Conservation (phyloP, 2,888 invertebrate species). For the Stenotaenia linearis region DNA sequence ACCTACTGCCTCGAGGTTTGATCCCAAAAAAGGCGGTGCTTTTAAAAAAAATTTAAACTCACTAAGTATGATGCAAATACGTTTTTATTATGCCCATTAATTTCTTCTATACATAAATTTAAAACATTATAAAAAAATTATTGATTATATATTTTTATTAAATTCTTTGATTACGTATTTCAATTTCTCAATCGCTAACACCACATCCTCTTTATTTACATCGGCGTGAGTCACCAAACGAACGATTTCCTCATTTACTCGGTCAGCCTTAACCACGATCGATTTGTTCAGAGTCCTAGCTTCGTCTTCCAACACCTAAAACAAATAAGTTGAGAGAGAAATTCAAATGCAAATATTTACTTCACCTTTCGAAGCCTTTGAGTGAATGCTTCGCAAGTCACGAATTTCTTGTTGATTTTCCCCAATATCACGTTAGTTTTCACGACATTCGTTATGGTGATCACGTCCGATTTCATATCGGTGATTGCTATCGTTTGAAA, state of each 20-base stretch:
- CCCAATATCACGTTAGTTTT: slow-evolving; percentile 73
- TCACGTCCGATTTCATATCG: slow-evolving; percentile 49
- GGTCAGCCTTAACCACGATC: slow-evolving; percentile 57
- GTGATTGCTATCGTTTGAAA: background rate
- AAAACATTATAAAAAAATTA: background rate
- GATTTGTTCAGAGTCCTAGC: slow-evolving; percentile 47
- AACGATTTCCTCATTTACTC: slow-evolving; percentile 56
- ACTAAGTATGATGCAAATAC: too few species aligned
- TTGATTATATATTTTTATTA: background rate
- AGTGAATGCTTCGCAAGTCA: background rate
- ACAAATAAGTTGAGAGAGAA: too few species aligned
- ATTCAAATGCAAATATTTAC: too few species aligned
- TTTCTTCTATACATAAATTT: too few species aligned
- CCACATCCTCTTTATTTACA: slow-evolving; percentile 60
- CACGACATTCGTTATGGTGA: slow-evolving; percentile 57
- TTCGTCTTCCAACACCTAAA: slow-evolving; percentile 49
- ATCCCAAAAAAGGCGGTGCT: background rate
- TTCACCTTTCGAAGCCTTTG: background rate
- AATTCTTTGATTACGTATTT: slow-evolving; percentile 7
- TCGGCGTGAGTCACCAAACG: slow-evolving; percentile 68
- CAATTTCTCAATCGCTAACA: background rate
- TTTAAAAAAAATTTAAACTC: background rate
- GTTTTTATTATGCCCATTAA: too few species aligned
- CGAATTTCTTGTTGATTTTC: slow-evolving; percentile 52
- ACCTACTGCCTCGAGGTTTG: background rate